Evolutionary conservation across 2,113 vertebrate species (phyloP).

Genomic region (Serinus canaria): DNA sequence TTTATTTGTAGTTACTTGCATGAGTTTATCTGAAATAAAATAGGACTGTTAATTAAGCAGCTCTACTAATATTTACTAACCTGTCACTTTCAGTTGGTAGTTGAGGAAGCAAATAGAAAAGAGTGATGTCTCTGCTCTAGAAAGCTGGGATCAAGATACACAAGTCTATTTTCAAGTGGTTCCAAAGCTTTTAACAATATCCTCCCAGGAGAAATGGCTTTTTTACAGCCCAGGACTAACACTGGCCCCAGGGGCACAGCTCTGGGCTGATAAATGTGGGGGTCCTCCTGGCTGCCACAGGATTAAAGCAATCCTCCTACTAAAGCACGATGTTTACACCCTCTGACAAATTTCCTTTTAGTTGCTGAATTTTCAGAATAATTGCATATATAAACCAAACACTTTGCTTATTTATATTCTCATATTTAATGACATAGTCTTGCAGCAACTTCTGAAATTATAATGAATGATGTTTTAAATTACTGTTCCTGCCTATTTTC

Average conservation of each 20-base stretch:
- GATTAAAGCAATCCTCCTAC: slow-evolving; percentile 21
- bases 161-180: background rate
- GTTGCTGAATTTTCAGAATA: slow-evolving; percentile 50
- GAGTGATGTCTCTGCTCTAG: background rate
- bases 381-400: slow-evolving; percentile 48
- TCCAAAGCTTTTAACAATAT: background rate
- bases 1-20: background rate
- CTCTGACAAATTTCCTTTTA: slow-evolving; percentile 24
- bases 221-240: background rate
- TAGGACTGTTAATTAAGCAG: background rate
- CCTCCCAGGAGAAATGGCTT: background rate
- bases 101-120: background rate
- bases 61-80: background rate
- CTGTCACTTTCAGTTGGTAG: background rate
- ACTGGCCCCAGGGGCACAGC: background rate
- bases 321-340: background rate
- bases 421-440: slow-evolving; percentile 43
- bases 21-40: background rate
- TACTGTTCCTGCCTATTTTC: slow-evolving; percentile 42
- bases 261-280: background rate
- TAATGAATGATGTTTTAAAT: slow-evolving; percentile 42
- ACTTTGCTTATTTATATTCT: slow-evolving; percentile 49
- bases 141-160: background rate
- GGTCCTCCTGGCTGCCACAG: background rate
- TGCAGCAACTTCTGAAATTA: slow-evolving; percentile 34